Conservation (phyloP, 2,113 vertebrate species). For the Burhinus oedicnemus region DNA sequence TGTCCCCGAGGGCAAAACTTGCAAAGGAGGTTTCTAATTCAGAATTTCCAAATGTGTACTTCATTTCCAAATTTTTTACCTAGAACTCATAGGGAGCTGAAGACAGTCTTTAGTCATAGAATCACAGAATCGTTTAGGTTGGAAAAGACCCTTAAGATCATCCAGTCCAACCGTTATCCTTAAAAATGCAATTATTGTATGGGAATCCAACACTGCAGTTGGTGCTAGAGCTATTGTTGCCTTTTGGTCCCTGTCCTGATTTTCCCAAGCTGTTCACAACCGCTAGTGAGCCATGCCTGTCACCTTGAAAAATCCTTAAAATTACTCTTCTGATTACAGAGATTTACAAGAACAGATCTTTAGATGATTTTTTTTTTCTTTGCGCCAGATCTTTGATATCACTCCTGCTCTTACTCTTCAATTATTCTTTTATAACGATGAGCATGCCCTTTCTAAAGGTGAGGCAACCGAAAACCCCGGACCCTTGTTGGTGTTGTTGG, state of each 20-base stretch:
- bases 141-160: not conserved
- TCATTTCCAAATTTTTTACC: not conserved
- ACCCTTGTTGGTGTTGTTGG: accelerated
- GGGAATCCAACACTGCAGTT: not conserved
- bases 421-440: no score
- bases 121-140: not conserved
- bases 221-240: not conserved
- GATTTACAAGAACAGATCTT: not conserved
- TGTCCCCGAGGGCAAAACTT: no score
- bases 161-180: not conserved
- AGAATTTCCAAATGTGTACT: not conserved
- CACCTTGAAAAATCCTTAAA: not conserved
- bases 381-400: no score
- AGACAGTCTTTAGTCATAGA: not conserved
- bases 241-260: not conserved
- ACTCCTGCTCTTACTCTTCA: not conserved
- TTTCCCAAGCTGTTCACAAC: not conserved
- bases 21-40: not conserved
- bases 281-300: accelerated
- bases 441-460: not conserved
- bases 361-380: not conserved
- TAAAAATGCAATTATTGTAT: not conserved
- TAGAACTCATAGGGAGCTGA: not conserved
- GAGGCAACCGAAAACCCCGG: not conserved
- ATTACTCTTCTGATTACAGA: not conserved